phyloP scores from a whole-genome alignment of 2,113 vertebrate species.

The Acanthisitta chloris region DNA sequence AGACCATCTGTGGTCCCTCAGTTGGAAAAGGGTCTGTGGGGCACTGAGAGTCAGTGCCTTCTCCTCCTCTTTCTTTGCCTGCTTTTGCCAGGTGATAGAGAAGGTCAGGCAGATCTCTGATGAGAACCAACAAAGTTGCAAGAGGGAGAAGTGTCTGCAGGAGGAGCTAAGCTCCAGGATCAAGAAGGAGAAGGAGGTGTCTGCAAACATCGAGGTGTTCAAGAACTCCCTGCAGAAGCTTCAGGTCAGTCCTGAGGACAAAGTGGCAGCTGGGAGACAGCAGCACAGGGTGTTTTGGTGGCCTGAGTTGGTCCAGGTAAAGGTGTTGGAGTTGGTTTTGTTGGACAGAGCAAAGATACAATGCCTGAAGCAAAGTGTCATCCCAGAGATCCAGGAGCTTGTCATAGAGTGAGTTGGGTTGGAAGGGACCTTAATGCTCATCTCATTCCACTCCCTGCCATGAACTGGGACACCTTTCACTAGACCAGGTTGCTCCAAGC shows the following conservation, averaged over 20 bases:
- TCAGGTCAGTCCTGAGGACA: conserved; percentile 61
- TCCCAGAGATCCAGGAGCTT: neutral
- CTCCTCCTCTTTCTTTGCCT: neutral
- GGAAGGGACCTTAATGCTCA: neutral
- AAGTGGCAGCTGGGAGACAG: neutral
- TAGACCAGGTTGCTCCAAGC: neutral
- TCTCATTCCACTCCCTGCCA: neutral
- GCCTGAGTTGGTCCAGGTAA: too few relatives aligned
- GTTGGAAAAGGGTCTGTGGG: neutral
- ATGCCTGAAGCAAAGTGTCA: neutral
- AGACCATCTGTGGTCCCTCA: neutral
- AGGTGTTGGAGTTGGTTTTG: too few relatives aligned
- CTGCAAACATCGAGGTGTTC: neutral
- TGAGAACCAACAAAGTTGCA: neutral
- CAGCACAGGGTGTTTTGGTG: accelerated
- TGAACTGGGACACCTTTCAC: neutral
- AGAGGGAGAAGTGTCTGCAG: conserved; percentile 49
- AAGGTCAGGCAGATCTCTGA: conserved; percentile 52
- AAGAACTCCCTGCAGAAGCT: conserved; percentile 21
- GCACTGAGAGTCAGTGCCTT: too few relatives aligned
- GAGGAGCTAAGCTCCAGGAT: conserved; percentile 14
- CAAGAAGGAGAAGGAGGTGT: neutral
- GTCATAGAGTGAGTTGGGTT: too few relatives aligned
- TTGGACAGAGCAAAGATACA: neutral
- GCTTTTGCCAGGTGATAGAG: conserved; percentile 65